These are phyloP conservation scores for Chamaea fasciata DNA, from an alignment of 2,113 vertebrate genomes.

Conservation along the genomic window DNA sequence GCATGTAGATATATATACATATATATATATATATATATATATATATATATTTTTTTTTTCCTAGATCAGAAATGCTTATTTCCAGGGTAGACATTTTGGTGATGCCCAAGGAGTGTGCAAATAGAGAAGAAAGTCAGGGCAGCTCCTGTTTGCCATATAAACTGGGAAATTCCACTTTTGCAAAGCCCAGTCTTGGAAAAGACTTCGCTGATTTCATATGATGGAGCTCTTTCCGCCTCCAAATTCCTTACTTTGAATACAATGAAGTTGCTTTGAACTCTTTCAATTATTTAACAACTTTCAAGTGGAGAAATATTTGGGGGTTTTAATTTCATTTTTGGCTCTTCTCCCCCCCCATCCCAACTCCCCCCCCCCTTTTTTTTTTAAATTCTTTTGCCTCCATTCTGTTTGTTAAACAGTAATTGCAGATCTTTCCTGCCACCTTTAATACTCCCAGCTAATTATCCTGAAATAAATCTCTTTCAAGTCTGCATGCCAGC, in stretches of 20 bases:
- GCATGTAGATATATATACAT: not conserved
- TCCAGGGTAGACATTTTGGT: not conserved
- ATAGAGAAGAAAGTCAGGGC: not conserved
- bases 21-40: no score
- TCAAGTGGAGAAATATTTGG: constrained; percentile 63
- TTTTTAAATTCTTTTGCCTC: not conserved
- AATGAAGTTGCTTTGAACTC: constrained; percentile 64
- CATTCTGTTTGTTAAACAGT: constrained; percentile 83
- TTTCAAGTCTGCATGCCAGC: constrained; percentile 84
- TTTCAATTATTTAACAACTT: constrained; percentile 68
- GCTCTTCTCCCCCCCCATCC: not conserved
- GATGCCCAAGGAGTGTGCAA: not conserved
- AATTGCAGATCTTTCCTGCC: constrained; percentile 81
- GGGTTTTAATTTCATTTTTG: constrained; percentile 61
- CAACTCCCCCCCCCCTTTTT: not conserved
- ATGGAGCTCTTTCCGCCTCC: not conserved
- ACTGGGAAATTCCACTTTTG: not conserved
- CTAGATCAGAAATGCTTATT: not conserved
- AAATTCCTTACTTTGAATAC: constrained; percentile 35
- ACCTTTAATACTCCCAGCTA: constrained; percentile 86
- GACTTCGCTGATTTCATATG: not conserved
- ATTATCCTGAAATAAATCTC: constrained; percentile 89
- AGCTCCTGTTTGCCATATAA: not conserved
- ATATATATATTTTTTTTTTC: no score
- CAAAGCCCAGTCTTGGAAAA: not conserved